phyloP scores from a whole-genome alignment of 2,797 vertebrate species.

The Anabacerthia variegaticeps region DNA sequence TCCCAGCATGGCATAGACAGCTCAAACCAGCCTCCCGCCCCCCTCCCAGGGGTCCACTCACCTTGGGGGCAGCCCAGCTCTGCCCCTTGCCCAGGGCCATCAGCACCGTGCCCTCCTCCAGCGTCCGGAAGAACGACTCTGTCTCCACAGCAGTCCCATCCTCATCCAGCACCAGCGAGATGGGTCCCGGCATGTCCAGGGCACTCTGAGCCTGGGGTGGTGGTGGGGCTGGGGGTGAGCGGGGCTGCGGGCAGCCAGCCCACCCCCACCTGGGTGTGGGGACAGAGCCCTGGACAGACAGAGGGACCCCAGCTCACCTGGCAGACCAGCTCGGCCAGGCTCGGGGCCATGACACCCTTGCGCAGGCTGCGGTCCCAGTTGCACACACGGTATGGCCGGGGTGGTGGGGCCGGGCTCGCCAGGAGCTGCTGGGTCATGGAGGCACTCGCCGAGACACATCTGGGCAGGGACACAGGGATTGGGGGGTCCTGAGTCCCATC shows the following conservation, averaged over 20 bases:
- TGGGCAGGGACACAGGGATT: background rate
- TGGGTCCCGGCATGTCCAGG: constrained; percentile 65
- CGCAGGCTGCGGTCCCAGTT: constrained; percentile 84
- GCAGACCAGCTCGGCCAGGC: constrained; percentile 79
- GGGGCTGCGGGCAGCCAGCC: background rate
- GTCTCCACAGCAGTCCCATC: constrained; percentile 91
- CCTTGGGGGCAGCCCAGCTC: constrained; percentile 81
- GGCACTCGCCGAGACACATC: constrained; percentile 80
- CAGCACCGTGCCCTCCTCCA: constrained; percentile 84
- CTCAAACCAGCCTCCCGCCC: too few species aligned
- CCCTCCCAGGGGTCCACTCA: background rate
- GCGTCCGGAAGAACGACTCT: constrained; percentile 87
- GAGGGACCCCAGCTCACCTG: constrained; percentile 78
- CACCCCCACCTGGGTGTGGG: background rate
- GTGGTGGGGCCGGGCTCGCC: constrained; percentile 41
- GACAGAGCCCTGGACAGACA: background rate
- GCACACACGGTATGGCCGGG: constrained; percentile 83
- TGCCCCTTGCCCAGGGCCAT: constrained; percentile 88
- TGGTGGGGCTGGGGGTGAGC: background rate
- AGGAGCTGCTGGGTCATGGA: constrained; percentile 87
- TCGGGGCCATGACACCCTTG: constrained; percentile 87
- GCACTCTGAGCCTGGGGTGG: constrained; percentile 76
- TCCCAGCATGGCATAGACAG: fast-evolving
- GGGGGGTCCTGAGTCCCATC: background rate
- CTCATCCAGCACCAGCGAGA: constrained; percentile 87